These are phyloP conservation scores for Dendroctonus valens DNA, from an alignment of 1,140 invertebrate species.

Conservation along the genomic window DNA sequence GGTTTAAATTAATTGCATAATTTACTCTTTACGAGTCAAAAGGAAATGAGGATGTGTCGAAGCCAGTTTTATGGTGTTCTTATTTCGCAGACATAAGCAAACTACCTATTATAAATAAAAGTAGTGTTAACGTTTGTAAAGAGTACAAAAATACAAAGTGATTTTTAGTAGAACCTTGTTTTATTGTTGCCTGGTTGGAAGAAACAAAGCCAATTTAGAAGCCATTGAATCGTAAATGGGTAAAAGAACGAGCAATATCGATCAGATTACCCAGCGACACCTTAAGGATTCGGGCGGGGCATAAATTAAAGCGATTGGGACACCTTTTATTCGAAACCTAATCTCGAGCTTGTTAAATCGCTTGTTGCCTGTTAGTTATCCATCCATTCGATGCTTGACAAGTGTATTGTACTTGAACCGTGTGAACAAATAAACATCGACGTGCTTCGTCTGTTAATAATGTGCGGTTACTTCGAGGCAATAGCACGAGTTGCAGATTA, in stretches of 20 bases:
- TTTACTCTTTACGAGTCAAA: no score
- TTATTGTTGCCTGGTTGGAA: background rate
- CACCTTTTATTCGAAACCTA: conserved; percentile 21
- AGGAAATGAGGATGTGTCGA: no score
- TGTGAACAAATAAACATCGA: conserved; percentile 14
- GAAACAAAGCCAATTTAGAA: conserved; percentile 8
- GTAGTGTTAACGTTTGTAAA: conserved; percentile 24
- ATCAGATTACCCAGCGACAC: conserved; percentile 23
- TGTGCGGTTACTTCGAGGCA: background rate
- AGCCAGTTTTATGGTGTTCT: conserved; percentile 18
- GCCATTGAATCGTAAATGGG: conserved; percentile 5
- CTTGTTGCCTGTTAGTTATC: conserved; percentile 16
- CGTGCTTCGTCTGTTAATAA: conserved; percentile 4
- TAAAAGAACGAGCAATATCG: conserved; percentile 9
- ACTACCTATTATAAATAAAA: conserved; percentile 16
- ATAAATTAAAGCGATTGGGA: conserved; percentile 21
- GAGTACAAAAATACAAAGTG: conserved; percentile 27
- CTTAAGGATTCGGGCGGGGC: conserved; percentile 17
- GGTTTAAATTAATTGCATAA: no score
- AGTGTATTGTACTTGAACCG: conserved; percentile 16
- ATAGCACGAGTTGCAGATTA: no score
- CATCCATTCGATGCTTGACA: conserved; percentile 19
- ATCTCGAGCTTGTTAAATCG: conserved; percentile 23
- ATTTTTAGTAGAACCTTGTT: conserved; percentile 15
- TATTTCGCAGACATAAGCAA: conserved; percentile 7